These are phyloP conservation scores for Scotopteryx bipunctaria DNA, from an alignment of 2,888 invertebrate species.

Conservation along the genomic window DNA sequence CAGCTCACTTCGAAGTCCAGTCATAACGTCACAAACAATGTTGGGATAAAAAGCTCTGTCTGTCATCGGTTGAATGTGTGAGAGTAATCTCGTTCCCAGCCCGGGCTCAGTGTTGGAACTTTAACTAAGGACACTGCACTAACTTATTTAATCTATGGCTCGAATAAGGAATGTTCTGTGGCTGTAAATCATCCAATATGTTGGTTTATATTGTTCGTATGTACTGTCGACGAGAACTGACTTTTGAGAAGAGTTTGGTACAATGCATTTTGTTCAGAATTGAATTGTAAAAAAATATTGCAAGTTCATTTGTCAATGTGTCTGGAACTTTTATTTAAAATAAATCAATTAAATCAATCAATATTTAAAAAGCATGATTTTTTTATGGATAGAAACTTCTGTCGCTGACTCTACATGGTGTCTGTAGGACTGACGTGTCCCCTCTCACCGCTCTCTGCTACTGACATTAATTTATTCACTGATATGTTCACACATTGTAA, in stretches of 20 bases:
- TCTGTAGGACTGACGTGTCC: not conserved
- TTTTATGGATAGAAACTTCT: not conserved
- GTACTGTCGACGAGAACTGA: conserved; percentile 7
- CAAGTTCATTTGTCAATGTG: no score
- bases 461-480: conserved; percentile 42
- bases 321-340: no score
- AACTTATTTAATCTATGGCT: conserved; percentile 19
- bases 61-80: conserved; percentile 61
- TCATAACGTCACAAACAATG: conserved; percentile 44
- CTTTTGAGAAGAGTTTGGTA: not conserved
- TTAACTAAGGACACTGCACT: conserved; percentile 37
- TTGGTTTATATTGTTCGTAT: conserved; percentile 19
- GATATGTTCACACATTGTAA: conserved; percentile 39
- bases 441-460: conserved; percentile 36
- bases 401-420: conserved; percentile 19
- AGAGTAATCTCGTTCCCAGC: conserved; percentile 71
- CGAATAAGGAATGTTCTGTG: conserved; percentile 68
- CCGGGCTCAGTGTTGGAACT: conserved; percentile 54
- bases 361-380: no score
- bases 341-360: no score
- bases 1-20: conserved; percentile 27
- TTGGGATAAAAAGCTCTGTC: conserved; percentile 59
- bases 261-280: not conserved
- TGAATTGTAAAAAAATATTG: not conserved
- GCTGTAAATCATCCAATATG: conserved; percentile 66